A percentile compares a stretch with the other conserved stretches of the same genome.
phyloP scores from a whole-genome alignment of 2,797 vertebrate species.

The Gadopsis marmoratus region DNA sequence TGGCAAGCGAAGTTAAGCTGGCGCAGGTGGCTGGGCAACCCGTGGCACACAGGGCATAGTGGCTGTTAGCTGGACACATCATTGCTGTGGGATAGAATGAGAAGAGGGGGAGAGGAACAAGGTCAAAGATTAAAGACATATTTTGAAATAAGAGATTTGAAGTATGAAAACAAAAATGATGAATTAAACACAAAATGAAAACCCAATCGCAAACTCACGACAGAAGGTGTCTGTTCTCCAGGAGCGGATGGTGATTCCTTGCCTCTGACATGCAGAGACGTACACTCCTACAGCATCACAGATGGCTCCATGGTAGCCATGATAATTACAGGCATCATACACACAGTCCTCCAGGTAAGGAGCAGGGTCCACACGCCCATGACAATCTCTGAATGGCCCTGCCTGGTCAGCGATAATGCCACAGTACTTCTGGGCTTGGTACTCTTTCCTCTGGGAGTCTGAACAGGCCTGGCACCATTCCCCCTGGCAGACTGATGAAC shows the following conservation, averaged over 20 bases:
- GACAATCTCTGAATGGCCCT: slow-evolving; percentile 88
- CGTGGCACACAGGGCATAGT: slow-evolving; percentile 80
- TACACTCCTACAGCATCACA: slow-evolving; percentile 83
- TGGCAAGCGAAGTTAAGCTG: slow-evolving; percentile 56
- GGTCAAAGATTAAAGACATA: neutral
- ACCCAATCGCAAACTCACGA: slow-evolving; percentile 79
- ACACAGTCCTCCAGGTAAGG: slow-evolving; percentile 84
- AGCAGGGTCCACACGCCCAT: slow-evolving; percentile 73
- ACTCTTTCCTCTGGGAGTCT: slow-evolving; percentile 62
- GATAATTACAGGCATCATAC: slow-evolving; percentile 85
- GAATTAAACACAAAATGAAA: neutral
- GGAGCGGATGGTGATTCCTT: slow-evolving; percentile 58
- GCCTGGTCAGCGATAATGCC: slow-evolving; percentile 82
- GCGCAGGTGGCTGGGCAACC: slow-evolving; percentile 84
- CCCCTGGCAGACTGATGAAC: slow-evolving; percentile 65
- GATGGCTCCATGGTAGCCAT: slow-evolving; percentile 75
- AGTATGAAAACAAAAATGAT: neutral
- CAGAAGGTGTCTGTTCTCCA: slow-evolving; percentile 88
- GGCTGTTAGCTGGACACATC: slow-evolving; percentile 85
- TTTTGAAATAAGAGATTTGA: slow-evolving; percentile 3
- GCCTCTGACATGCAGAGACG: slow-evolving; percentile 82
- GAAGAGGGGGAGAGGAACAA: neutral
- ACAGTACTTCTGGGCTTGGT: slow-evolving; percentile 79
- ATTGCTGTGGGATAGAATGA: slow-evolving; percentile 71
- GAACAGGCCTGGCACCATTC: slow-evolving; percentile 66